Evolutionary conservation across 2,797 vertebrate genomes (phyloP).

Genomic region (Sebastes variabilis): DNA sequence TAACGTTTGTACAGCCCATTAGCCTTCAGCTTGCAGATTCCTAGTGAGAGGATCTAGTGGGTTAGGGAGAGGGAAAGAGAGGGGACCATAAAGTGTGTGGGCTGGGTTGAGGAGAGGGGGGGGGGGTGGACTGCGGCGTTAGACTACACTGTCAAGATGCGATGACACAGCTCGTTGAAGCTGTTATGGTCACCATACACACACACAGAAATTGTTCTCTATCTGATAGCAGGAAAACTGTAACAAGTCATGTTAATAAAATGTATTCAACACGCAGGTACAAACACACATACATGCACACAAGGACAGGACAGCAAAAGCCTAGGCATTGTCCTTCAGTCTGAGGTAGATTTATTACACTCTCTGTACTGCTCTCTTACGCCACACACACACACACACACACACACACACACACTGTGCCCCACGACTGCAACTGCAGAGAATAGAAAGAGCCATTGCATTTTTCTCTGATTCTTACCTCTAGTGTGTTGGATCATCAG

Average conservation of each 20-base stretch:
- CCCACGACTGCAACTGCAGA: neutral
- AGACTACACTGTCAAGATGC: slow-evolving; percentile 23
- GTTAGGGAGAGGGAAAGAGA: slow-evolving; percentile 4
- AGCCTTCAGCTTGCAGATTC: neutral
- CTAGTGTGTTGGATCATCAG: slow-evolving; percentile 17
- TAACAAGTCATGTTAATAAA: neutral
- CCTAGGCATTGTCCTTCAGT: neutral
- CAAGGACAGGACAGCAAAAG: slow-evolving; percentile 4
- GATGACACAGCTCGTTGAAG: slow-evolving; percentile 47
- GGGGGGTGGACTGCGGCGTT: slow-evolving; percentile 36
- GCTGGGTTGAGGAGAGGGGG: neutral
- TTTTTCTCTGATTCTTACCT: slow-evolving; percentile 34
- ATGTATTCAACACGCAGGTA: neutral
- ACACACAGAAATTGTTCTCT: neutral
- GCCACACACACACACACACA: neutral
- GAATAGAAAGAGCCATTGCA: neutral
- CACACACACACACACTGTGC: too few species aligned
- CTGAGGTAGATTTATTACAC: neutral
- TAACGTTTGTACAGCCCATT: neutral
- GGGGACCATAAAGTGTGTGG: neutral
- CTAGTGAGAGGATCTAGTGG: neutral
- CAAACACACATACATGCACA: neutral
- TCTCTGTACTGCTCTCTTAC: neutral
- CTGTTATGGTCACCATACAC: neutral
- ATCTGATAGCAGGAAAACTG: neutral